A percentile compares a stretch with the other conserved stretches of the same genome.
phyloP scores from a whole-genome alignment of 2,888 invertebrate genomes.

The Noctua comes region DNA sequence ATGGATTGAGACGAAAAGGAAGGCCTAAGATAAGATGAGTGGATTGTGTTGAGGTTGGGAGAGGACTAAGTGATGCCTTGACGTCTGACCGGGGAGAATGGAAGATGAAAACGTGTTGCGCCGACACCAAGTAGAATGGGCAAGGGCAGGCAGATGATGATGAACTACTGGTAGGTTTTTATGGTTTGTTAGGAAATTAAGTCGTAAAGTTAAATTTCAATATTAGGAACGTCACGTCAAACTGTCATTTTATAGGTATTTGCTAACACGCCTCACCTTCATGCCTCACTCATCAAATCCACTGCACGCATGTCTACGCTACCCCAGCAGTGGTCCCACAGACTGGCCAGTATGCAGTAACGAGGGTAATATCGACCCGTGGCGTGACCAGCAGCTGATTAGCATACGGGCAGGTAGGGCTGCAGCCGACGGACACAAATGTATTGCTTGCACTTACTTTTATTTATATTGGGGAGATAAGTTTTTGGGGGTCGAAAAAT shows the following conservation, averaged over 20 bases:
- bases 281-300: not conserved
- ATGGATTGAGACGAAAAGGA: not conserved
- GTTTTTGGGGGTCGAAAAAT: slow-evolving; percentile 23
- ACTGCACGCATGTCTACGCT: slow-evolving; percentile 8
- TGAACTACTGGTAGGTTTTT: not conserved
- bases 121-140: not conserved
- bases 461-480: slow-evolving; percentile 35
- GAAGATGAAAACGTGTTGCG: not conserved
- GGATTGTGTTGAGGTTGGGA: not conserved
- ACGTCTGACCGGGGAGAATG: not conserved
- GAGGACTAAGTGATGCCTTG: not conserved
- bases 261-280: not conserved
- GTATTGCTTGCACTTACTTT: slow-evolving; percentile 28
- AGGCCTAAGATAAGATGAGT: not conserved
- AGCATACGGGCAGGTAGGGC: slow-evolving; percentile 71
- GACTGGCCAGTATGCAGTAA: slow-evolving; percentile 54
- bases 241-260: not conserved
- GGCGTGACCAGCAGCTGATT: slow-evolving; percentile 75
- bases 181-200: not conserved
- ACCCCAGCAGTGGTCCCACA: slow-evolving; percentile 21
- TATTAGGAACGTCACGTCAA: not conserved
- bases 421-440: slow-evolving; percentile 48
- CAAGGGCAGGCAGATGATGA: not conserved
- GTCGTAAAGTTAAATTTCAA: not conserved
- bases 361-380: slow-evolving; percentile 68